Evolutionary conservation across 2,888 invertebrate species (phyloP).

Genomic region (Alviniconcha strummeri): DNA sequence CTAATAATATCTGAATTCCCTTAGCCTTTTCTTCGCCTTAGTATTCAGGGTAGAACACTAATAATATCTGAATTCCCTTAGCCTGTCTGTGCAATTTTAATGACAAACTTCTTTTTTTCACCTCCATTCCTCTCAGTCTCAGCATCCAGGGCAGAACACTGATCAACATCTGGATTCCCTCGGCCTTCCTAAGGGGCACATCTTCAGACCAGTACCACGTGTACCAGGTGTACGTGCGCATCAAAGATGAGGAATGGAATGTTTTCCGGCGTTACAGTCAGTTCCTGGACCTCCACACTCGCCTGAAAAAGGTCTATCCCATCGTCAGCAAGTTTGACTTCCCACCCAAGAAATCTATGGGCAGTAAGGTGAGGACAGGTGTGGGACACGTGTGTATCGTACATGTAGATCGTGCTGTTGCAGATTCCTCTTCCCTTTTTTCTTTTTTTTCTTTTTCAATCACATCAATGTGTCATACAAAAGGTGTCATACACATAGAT

Average conservation of each 20-base stretch:
- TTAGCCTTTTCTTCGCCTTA: too few relatives aligned
- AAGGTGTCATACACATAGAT: too few relatives aligned
- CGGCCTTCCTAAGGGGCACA: constrained; percentile 85
- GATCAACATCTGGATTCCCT: constrained; percentile 91
- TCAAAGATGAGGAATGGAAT: constrained; percentile 94
- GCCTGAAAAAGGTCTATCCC: constrained; percentile 88
- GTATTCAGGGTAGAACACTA: too few relatives aligned
- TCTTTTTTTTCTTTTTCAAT: not conserved
- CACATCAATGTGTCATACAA: not conserved
- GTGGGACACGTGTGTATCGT: not conserved
- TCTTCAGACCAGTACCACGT: constrained; percentile 87
- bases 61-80: too few relatives aligned
- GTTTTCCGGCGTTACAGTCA: constrained; percentile 96
- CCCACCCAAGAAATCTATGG: constrained; percentile 95
- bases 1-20: too few relatives aligned
- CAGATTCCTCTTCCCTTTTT: not conserved
- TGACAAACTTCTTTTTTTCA: too few relatives aligned
- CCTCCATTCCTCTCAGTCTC: constrained; percentile 17
- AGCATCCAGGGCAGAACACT: constrained; percentile 66
- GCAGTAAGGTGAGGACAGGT: constrained; percentile 84
- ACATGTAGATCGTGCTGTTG: too few relatives aligned
- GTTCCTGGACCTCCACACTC: constrained; percentile 89
- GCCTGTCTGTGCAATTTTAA: too few relatives aligned
- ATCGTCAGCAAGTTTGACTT: constrained; percentile 89
- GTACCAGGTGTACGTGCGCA: constrained; percentile 89